A percentile compares a stretch with the other conserved stretches of the same genome.
Evolutionary conservation across 1,140 invertebrate species (phyloP).

Genomic region (Adoxophyes honmai): DNA sequence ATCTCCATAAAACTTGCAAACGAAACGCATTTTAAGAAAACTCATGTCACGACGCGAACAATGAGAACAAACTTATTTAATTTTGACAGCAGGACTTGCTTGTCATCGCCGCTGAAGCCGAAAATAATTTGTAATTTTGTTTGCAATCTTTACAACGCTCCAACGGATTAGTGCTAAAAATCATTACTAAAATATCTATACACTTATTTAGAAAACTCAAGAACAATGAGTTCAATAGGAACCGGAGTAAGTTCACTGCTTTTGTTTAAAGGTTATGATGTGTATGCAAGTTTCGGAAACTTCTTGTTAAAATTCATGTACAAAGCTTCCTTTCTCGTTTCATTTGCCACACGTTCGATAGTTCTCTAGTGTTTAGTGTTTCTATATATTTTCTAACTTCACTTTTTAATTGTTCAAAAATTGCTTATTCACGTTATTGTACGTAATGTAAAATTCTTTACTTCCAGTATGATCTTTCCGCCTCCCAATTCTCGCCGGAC

Average conservation of each 20-base stretch:
- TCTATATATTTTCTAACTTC: too few relatives aligned
- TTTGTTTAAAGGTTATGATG: slow-evolving; percentile 29
- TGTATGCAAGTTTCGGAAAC: neutral
- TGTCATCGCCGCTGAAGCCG: slow-evolving; percentile 26
- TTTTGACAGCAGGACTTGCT: slow-evolving; percentile 21
- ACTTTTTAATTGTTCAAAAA: slow-evolving; percentile 18
- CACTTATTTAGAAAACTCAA: slow-evolving; percentile 17
- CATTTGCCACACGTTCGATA: too few relatives aligned
- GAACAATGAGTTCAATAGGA: slow-evolving; percentile 95
- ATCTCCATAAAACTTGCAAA: too few relatives aligned
- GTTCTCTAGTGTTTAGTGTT: too few relatives aligned
- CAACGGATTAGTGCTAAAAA: neutral
- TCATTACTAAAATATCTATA: neutral
- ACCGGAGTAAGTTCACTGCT: slow-evolving; percentile 87
- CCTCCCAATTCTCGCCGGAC: slow-evolving; percentile 99
- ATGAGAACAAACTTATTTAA: slow-evolving; percentile 15
- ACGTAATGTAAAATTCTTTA: slow-evolving; percentile 15
- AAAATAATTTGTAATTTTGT: slow-evolving; percentile 10
- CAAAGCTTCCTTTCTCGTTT: too few relatives aligned
- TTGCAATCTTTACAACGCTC: slow-evolving; percentile 1
- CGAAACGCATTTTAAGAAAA: too few relatives aligned
- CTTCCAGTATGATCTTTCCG: slow-evolving; percentile 96
- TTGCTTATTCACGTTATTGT: slow-evolving; percentile 38
- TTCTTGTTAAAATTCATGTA: neutral
- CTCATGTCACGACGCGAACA: neutral